phyloP scores from a whole-genome alignment of 2,113 vertebrate genomes.

The Amphiprion ocellaris region DNA sequence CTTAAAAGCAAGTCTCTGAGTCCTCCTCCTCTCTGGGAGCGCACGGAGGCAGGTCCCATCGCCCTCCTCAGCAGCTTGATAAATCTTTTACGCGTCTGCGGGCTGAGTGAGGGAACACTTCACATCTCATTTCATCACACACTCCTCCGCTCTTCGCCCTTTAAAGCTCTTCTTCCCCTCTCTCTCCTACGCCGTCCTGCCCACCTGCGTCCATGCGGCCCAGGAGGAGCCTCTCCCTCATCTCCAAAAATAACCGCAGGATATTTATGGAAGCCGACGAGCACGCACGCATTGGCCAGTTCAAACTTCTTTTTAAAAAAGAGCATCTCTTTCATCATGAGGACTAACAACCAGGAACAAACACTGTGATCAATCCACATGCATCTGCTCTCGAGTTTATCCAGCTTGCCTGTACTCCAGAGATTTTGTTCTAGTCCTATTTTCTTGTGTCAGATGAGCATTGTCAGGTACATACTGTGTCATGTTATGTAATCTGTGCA shows the following conservation, averaged over 20 bases:
- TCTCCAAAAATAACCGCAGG: constrained; percentile 69
- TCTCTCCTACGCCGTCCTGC: constrained; percentile 19
- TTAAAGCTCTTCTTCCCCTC: constrained; percentile 54
- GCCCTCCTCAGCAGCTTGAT: constrained; percentile 70
- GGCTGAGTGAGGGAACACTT: constrained; percentile 75
- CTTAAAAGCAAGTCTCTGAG: constrained; percentile 50
- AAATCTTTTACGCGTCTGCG: constrained; percentile 80
- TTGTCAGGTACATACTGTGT: neutral
- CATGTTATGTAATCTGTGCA: neutral
- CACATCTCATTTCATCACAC: constrained; percentile 84
- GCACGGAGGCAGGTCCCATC: constrained; percentile 36
- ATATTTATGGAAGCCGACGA: constrained; percentile 60
- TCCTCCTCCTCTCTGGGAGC: constrained; percentile 19
- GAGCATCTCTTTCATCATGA: constrained; percentile 18
- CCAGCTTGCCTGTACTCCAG: neutral
- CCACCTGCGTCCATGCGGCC: constrained; percentile 55
- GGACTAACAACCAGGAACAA: neutral
- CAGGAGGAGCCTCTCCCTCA: constrained; percentile 45
- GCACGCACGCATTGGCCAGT: constrained; percentile 15
- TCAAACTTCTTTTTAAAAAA: neutral
- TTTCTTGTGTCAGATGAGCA: neutral
- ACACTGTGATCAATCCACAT: neutral
- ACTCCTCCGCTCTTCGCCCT: constrained; percentile 46
- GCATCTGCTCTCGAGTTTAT: neutral
- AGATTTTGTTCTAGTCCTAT: neutral